Conservation (phyloP, 92 coral and sea anemone genomes). For the Bergia puertoricense region DNA sequence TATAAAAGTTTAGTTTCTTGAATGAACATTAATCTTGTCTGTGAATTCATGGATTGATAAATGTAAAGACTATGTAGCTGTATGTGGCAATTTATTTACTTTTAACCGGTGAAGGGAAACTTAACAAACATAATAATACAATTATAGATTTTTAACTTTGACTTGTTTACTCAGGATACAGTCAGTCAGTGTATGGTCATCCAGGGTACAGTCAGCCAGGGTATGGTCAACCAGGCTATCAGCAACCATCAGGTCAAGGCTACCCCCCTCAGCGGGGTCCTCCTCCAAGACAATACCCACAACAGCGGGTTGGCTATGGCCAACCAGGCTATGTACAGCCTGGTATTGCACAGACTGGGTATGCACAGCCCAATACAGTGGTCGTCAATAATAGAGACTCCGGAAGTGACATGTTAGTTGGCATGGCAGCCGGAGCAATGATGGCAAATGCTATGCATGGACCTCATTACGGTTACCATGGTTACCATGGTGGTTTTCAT, state of each 20-base stretch:
- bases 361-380: slow-evolving; percentile 82
- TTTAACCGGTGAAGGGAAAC: neutral
- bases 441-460: slow-evolving; percentile 92
- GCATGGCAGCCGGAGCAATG: slow-evolving; percentile 99
- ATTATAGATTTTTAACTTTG: too few species aligned
- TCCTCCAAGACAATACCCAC: slow-evolving; percentile 72
- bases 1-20: too few species aligned
- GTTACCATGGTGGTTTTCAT: slow-evolving; percentile 64
- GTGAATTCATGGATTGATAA: too few species aligned
- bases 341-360: slow-evolving; percentile 47
- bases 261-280: slow-evolving; percentile 55
- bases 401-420: slow-evolving; percentile 84
- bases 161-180: neutral
- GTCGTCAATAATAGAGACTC: slow-evolving; percentile 82
- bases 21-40: too few species aligned
- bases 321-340: slow-evolving; percentile 65
- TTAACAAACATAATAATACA: too few species aligned
- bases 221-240: neutral
- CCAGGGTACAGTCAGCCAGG: slow-evolving; percentile 12
- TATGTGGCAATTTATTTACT: neutral
- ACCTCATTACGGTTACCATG: slow-evolving; percentile 58
- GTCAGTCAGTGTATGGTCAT: neutral
- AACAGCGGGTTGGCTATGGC: slow-evolving; percentile 57
- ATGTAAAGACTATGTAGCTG: too few species aligned
- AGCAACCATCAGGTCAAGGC: neutral